phyloP scores from a whole-genome alignment of 2,888 invertebrate genomes.

The Brachypalpus laphriformis region DNA sequence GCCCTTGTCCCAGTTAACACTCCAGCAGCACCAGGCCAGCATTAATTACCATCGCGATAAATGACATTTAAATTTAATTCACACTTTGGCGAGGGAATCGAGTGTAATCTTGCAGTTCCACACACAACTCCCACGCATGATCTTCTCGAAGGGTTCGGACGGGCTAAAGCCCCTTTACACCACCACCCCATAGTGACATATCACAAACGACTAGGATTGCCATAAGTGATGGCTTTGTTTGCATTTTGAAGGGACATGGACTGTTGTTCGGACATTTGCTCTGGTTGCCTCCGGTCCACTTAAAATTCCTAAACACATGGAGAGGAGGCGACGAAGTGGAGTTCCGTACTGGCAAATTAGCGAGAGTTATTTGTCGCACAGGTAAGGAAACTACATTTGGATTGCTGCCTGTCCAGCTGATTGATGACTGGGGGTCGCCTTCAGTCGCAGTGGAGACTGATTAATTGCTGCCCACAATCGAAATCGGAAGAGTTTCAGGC shows the following conservation, averaged over 20 bases:
- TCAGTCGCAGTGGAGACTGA: slow-evolving; percentile 76
- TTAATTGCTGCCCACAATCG: slow-evolving; percentile 80
- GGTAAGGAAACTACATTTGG: slow-evolving; percentile 34
- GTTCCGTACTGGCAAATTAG: slow-evolving; percentile 45
- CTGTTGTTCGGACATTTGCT: slow-evolving; percentile 38
- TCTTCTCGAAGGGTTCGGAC: slow-evolving; percentile 50
- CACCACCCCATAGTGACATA: slow-evolving; percentile 30
- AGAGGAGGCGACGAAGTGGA: neutral
- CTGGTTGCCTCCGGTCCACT: slow-evolving; percentile 63
- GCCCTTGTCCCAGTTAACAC: slow-evolving; percentile 43
- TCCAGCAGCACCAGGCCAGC: slow-evolving; percentile 52
- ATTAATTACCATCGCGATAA: slow-evolving; percentile 75
- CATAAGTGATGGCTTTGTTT: slow-evolving; percentile 73
- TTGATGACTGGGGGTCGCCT: slow-evolving; percentile 67
- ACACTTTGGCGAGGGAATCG: slow-evolving; percentile 73
- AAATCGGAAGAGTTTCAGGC: slow-evolving; percentile 76
- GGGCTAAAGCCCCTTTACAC: neutral
- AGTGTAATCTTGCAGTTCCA: slow-evolving; percentile 65
- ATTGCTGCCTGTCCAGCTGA: slow-evolving; percentile 61
- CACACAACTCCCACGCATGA: slow-evolving; percentile 72
- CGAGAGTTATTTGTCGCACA: slow-evolving; percentile 62
- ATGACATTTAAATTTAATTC: slow-evolving; percentile 75
- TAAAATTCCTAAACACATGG: slow-evolving; percentile 58
- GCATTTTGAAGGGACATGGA: slow-evolving; percentile 70
- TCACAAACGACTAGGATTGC: slow-evolving; percentile 53